phyloP scores from a whole-genome alignment of 2,797 vertebrate genomes.

The Gila robusta region DNA sequence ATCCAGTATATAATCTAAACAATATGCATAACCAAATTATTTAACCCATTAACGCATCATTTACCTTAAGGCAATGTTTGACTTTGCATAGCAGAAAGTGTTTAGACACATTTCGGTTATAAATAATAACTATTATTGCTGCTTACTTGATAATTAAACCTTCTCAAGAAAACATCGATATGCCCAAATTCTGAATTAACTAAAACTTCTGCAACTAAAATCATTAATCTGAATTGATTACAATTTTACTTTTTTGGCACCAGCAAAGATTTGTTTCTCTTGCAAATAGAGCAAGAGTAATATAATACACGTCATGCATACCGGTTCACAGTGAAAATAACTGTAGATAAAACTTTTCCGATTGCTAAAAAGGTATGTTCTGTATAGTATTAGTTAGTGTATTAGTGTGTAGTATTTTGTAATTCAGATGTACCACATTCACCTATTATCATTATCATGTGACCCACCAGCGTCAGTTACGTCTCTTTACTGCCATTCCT shows the following conservation, averaged over 20 bases:
- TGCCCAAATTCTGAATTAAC: background rate
- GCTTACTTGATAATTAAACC: background rate
- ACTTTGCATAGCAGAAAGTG: background rate
- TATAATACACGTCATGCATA: background rate
- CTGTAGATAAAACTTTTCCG: background rate
- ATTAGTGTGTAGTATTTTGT: no score
- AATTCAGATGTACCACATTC: background rate
- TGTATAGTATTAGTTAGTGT: background rate
- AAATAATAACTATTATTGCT: background rate
- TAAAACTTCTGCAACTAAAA: no score
- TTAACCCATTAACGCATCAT: background rate
- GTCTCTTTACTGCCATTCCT: background rate
- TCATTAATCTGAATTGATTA: no score
- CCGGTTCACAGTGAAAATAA: background rate
- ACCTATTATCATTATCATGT: background rate
- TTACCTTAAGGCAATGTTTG: background rate
- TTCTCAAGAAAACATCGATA: background rate
- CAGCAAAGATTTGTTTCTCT: background rate
- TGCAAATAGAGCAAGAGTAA: background rate
- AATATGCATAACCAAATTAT: background rate
- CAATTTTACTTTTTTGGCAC: background rate
- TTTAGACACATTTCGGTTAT: background rate
- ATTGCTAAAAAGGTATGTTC: background rate
- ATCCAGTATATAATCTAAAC: background rate
- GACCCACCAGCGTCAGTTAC: no score